Evolutionary conservation across 2,113 vertebrate genomes (phyloP).

Genomic region (Panurus biarmicus): DNA sequence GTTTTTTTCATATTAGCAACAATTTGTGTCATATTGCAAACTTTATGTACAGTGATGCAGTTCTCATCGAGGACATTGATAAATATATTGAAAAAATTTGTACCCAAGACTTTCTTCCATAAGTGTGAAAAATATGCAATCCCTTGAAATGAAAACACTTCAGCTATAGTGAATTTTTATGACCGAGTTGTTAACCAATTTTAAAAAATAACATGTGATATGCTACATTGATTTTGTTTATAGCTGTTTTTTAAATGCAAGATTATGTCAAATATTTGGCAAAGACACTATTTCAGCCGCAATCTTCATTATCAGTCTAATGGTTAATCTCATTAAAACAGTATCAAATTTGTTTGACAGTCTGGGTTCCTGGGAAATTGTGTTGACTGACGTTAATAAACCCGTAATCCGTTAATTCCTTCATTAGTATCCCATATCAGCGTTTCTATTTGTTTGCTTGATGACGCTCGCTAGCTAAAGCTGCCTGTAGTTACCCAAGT

Average conservation of each 20-base stretch:
- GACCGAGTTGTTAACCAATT: neutral
- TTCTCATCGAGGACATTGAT: neutral
- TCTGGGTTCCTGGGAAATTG: neutral
- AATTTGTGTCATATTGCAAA: neutral
- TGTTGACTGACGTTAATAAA: neutral
- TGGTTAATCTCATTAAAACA: conserved; percentile 23
- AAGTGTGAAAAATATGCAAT: neutral
- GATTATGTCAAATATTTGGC: neutral
- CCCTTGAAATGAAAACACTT: neutral
- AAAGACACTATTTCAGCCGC: neutral
- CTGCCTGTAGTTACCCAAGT: neutral
- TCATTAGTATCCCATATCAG: neutral
- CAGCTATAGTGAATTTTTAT: neutral
- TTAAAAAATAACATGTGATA: neutral
- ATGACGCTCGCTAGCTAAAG: neutral
- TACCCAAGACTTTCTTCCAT: neutral
- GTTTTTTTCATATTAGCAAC: neutral
- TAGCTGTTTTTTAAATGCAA: neutral
- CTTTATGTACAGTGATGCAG: neutral
- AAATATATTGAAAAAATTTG: neutral
- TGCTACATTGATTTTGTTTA: neutral
- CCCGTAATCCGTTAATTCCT: neutral
- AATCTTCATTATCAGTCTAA: neutral
- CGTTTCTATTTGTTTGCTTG: neutral
- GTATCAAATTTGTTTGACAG: neutral